Evolutionary conservation across 2,888 invertebrate species (phyloP), one percentile per base, ranked within the genome.

Genomic region (Agonopterix alstromeriana): DNA sequence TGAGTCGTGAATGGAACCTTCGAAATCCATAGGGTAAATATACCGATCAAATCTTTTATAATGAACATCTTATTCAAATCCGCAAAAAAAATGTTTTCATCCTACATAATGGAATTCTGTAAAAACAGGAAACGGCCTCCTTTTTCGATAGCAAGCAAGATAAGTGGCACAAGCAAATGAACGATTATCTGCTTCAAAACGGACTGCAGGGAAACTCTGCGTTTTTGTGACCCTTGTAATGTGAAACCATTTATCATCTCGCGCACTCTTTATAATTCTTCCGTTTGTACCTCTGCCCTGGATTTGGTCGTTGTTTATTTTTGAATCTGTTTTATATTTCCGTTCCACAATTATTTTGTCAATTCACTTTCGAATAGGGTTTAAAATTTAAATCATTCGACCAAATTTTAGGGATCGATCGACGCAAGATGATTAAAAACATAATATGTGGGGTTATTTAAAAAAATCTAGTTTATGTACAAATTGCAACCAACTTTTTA

Each of bases 241-340:
- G 64, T 67, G 61, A 58, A 58, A 63, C 61, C 79, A 78, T 83
- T 78, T 77, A 82, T 83, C 82, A 83, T 79, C 35, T 56, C 56
- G 51, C 54, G 46, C 56, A 55, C 56, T 53, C 56, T 55, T 60
- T 61, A 50, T 55, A 58, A 61, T 62, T 61, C 60, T 53, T 47
- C 53, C 50, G 50, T 36, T 36, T 12, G 10, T 11, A 10, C 36
- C 36, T 38, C 14, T 46, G 27, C 12, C 38, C 45, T 14, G 14
- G 17, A 27, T 27, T 10, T 43, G 10, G 9, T 43, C 11, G 43
- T 27, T 17, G 27, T 27, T 17, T 17, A 27, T 27, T 27, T 27
- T 5, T 27, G 27, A 7, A 7, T 5, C 5, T 27, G 27, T 27
- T 27, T 27, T 27, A 43, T 35, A 5, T 43, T 43, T 14, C 10